phyloP scores from a whole-genome alignment of 2,888 invertebrate species.

The Dryadula phaetusa region DNA sequence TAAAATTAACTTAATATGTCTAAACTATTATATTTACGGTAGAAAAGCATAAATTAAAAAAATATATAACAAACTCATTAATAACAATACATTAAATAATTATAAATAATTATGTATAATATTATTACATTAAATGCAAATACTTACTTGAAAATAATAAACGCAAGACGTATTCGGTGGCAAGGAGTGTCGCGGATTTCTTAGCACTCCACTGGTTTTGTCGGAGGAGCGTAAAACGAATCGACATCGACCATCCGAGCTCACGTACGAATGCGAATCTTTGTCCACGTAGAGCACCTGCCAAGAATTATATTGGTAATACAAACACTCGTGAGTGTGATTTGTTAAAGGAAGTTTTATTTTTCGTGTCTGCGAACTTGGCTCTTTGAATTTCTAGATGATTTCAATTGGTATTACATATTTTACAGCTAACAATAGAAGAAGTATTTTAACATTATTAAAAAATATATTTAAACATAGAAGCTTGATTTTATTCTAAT shows the following conservation, averaged over 20 bases:
- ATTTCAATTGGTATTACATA: not conserved
- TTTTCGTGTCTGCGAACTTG: not conserved
- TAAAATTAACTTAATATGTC: no score
- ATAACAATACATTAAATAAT: not conserved
- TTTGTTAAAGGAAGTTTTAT: slow-evolving; percentile 35
- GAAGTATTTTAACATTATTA: not conserved
- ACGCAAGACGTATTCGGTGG: slow-evolving; percentile 93
- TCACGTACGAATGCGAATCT: slow-evolving; percentile 89
- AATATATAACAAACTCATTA: not conserved
- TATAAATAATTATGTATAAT: not conserved
- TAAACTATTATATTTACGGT: no score
- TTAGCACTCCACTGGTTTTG: slow-evolving; percentile 88
- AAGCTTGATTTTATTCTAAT: no score
- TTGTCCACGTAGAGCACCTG: slow-evolving; percentile 90
- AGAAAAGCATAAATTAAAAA: no score
- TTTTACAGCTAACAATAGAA: not conserved
- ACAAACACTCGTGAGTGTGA: slow-evolving; percentile 39
- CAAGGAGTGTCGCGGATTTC: slow-evolving; percentile 90
- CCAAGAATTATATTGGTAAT: slow-evolving; percentile 42
- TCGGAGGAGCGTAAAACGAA: slow-evolving; percentile 91
- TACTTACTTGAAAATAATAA: slow-evolving; percentile 87
- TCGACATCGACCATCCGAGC: slow-evolving; percentile 89
- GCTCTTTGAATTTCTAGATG: not conserved
- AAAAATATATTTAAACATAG: no score
- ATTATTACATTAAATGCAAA: not conserved